These are phyloP conservation scores for Tapirus indicus DNA, from an alignment of 2,797 vertebrate genomes.

Conservation along the genomic window DNA sequence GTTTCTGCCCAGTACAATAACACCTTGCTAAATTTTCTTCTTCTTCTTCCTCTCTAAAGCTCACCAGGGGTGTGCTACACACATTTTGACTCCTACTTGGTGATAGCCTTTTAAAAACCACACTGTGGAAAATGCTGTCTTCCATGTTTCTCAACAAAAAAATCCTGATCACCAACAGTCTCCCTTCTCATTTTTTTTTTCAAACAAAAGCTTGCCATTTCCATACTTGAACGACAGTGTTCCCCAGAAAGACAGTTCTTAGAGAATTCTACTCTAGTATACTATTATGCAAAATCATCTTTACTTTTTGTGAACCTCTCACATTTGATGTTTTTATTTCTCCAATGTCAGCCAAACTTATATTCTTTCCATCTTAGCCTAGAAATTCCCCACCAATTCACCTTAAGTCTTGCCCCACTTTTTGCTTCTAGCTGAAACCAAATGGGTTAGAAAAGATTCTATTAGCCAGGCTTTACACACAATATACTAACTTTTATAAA, in stretches of 20 bases:
- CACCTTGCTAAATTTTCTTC: neutral
- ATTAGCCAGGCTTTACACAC: neutral
- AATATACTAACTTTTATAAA: neutral
- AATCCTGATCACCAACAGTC: neutral
- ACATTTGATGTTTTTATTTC: constrained; percentile 36
- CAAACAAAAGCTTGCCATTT: constrained; percentile 12
- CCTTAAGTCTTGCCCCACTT: neutral
- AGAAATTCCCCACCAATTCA: constrained; percentile 11
- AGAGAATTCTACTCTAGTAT: constrained; percentile 27
- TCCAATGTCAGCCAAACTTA: constrained; percentile 25
- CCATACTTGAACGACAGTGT: neutral
- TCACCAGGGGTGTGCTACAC: neutral
- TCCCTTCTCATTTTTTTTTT: neutral
- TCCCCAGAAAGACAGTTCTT: neutral
- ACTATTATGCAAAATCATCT: neutral
- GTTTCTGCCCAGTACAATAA: constrained; percentile 67
- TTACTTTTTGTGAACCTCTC: neutral
- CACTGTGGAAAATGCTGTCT: neutral
- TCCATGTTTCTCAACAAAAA: constrained; percentile 2
- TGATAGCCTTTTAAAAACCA: neutral
- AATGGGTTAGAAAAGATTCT: neutral
- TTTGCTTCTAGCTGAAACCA: constrained; percentile 25
- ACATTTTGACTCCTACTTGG: neutral
- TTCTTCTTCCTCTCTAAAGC: neutral
- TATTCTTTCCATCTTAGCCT: neutral